Conservation (phyloP, 2,113 vertebrate species). For the Ascaphus truei region DNA sequence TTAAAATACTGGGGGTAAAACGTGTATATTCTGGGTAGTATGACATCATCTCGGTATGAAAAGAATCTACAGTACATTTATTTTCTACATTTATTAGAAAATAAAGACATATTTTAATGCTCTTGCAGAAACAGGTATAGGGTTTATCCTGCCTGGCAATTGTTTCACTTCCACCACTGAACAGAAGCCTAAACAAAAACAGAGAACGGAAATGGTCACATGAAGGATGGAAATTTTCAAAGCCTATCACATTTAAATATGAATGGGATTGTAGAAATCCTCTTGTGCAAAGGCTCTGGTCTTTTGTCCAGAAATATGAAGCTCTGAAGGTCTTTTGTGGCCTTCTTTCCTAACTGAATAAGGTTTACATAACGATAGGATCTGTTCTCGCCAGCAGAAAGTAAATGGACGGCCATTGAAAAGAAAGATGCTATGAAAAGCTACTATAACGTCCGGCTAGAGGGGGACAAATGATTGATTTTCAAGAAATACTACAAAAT, state of each 20-base stretch:
- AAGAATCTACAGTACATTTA: too few species aligned
- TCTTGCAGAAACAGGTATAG: not conserved
- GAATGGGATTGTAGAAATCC: conserved; percentile 41
- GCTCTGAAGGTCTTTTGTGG: conserved; percentile 46
- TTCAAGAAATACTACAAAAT: too few species aligned
- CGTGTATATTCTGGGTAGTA: too few species aligned
- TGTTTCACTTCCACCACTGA: not conserved
- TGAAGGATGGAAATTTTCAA: conserved; percentile 46
- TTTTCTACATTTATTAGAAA: too few species aligned
- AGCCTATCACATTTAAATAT: conserved; percentile 54
- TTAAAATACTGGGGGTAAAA: too few species aligned
- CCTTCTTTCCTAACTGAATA: conserved; percentile 49
- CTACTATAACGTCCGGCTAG: too few species aligned
- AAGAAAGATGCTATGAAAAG: not conserved
- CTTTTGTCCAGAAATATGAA: conserved; percentile 55
- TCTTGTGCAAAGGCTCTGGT: conserved; percentile 30
- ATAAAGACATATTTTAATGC: not conserved
- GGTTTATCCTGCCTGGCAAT: not conserved
- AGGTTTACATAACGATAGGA: not conserved
- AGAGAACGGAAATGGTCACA: conserved; percentile 43
- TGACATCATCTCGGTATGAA: too few species aligned
- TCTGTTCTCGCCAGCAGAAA: not conserved
- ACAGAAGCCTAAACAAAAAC: too few species aligned
- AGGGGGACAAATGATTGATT: too few species aligned
- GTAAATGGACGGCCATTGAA: not conserved